These are phyloP conservation scores for Semibalanus balanoides DNA, from an alignment of 1,140 invertebrate genomes.

Conservation along the genomic window DNA sequence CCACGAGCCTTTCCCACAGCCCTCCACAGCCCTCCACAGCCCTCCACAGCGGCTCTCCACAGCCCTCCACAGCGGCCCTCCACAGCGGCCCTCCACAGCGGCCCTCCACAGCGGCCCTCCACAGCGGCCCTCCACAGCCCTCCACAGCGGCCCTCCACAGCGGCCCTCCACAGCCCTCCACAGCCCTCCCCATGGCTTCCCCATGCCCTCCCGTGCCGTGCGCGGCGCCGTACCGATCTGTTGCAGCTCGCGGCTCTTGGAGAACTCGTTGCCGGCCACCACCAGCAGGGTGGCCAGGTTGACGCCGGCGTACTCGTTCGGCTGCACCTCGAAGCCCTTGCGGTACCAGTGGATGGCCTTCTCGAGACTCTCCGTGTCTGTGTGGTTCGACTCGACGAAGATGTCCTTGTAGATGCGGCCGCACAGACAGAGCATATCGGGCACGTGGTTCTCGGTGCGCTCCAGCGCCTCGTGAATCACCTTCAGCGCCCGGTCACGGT, in stretches of 20 bases:
- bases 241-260: conserved; percentile 22
- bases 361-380: conserved; percentile 70
- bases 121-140: no score
- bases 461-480: conserved; percentile 81
- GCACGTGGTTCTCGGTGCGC: conserved; percentile 83
- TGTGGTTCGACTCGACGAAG: conserved; percentile 89
- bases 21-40: no score
- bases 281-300: conserved; percentile 95
- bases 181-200: no score
- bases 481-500: conserved; percentile 80
- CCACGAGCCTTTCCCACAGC: no score
- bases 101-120: no score
- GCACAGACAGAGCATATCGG: conserved; percentile 95
- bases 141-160: no score
- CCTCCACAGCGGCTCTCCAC: no score
- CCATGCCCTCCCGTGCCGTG: not conserved
- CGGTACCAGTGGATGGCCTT: conserved; percentile 96
- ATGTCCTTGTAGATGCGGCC: conserved; percentile 98
- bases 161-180: no score
- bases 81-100: no score
- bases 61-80: no score
- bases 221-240: conserved; percentile 18
- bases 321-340: conserved; percentile 93
- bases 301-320: conserved; percentile 98
- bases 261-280: conserved; percentile 68